phyloP scores from a whole-genome alignment of 2,888 invertebrate genomes.

The Sinhomidia bicolor region DNA sequence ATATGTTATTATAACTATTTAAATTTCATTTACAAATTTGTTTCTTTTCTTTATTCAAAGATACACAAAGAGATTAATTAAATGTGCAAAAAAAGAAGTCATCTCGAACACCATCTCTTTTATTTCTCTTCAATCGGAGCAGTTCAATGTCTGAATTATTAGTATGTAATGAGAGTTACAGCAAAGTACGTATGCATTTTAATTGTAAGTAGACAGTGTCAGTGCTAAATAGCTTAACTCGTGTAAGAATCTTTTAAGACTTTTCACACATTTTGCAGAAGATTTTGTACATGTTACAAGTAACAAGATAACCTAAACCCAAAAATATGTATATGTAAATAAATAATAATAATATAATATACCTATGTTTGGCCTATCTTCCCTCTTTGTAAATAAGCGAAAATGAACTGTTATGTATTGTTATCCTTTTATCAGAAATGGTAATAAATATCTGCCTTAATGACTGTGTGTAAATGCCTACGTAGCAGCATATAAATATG shows the following conservation, averaged over 20 bases:
- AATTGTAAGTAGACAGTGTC: too few species aligned
- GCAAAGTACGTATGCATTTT: too few species aligned
- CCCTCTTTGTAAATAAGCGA: constrained; percentile 19
- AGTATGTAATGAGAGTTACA: too few species aligned
- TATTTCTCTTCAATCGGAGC: neutral
- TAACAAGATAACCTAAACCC: neutral
- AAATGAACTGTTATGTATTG: neutral
- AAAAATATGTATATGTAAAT: neutral
- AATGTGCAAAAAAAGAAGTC: neutral
- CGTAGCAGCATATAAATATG: neutral
- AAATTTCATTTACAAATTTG: too few species aligned
- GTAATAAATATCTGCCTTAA: neutral
- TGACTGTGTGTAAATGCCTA: neutral
- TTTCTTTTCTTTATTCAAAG: neutral
- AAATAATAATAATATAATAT: too few species aligned
- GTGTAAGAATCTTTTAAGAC: neutral
- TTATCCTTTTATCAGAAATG: neutral
- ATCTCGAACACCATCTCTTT: neutral
- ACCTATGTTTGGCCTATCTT: neutral
- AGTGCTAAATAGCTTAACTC: neutral
- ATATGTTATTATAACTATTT: too few species aligned
- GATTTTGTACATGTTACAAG: neutral
- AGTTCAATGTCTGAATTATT: neutral
- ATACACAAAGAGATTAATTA: neutral
- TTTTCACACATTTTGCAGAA: neutral